Evolutionary conservation across 2,797 vertebrate species (phyloP).

Genomic region (Dromococcyx pavoninus): DNA sequence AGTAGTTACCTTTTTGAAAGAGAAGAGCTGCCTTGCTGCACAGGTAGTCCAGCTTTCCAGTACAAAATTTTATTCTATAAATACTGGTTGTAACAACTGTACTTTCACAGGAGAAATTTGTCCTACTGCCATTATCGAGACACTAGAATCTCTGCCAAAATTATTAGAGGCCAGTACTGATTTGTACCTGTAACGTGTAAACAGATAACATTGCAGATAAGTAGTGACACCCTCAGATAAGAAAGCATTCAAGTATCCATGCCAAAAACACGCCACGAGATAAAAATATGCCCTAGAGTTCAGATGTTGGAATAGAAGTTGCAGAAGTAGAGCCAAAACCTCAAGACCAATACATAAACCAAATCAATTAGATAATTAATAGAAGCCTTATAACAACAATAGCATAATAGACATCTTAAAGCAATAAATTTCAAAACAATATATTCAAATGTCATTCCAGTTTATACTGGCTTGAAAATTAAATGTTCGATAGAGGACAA

Average conservation of each 20-base stretch:
- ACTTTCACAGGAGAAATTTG: constrained; percentile 80
- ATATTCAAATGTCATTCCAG: not conserved
- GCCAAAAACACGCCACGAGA: not conserved
- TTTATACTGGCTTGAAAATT: not conserved
- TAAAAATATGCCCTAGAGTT: not conserved
- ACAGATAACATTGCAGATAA: not conserved
- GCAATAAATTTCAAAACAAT: not conserved
- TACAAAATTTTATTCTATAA: not conserved
- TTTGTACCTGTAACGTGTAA: not conserved
- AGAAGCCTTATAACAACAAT: not conserved
- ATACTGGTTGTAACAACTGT: not conserved
- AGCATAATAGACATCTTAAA: not conserved
- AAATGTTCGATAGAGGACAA: not conserved
- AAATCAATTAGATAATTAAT: not conserved
- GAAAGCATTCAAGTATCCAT: not conserved
- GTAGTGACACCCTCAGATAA: not conserved
- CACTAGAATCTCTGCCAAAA: constrained; percentile 51
- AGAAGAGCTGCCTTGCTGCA: not conserved
- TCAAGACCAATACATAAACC: not conserved
- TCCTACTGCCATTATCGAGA: constrained; percentile 78
- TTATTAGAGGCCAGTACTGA: constrained; percentile 77
- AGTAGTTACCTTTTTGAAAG: not conserved
- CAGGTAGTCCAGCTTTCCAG: not conserved
- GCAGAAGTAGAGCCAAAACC: not conserved
- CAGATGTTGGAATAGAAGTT: not conserved